A percentile compares a stretch with the other conserved stretches of the same genome.
phyloP scores from a whole-genome alignment of 2,113 vertebrate species.

The Passer montanus region DNA sequence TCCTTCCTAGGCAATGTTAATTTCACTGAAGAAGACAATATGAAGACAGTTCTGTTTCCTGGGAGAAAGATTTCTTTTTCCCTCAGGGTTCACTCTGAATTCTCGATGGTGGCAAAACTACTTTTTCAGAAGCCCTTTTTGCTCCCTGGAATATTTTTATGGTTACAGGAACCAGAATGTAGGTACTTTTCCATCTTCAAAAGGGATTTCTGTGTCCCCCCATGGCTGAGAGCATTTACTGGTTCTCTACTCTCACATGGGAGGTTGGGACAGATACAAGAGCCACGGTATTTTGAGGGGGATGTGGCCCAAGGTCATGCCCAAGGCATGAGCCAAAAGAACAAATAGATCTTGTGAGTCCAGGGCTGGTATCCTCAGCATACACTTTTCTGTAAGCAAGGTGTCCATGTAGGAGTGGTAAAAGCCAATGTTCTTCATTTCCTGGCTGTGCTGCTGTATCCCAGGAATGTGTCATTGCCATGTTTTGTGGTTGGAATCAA shows the following conservation, averaged over 20 bases:
- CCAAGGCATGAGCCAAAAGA: neutral
- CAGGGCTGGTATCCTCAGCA: neutral
- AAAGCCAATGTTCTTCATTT: neutral
- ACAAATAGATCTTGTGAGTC: neutral
- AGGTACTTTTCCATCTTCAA: neutral
- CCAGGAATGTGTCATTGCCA: neutral
- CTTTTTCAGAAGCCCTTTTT: neutral
- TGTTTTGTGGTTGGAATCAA: neutral
- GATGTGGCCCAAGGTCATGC: neutral
- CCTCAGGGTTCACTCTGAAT: neutral
- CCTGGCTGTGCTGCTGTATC: neutral
- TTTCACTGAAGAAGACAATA: conserved; percentile 5
- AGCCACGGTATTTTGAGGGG: fast-evolving
- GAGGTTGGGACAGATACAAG: neutral
- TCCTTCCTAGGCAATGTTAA: neutral
- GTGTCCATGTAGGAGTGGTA: neutral
- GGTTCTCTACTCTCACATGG: fast-evolving
- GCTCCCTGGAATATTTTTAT: neutral
- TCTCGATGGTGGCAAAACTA: neutral
- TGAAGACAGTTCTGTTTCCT: neutral
- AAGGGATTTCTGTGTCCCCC: neutral
- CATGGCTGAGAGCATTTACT: neutral
- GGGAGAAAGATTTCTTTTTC: neutral
- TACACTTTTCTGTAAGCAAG: neutral
- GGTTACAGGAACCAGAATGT: neutral